Evolutionary conservation across 2,113 vertebrate genomes (phyloP).

Genomic region (Galeopterus variegatus): DNA sequence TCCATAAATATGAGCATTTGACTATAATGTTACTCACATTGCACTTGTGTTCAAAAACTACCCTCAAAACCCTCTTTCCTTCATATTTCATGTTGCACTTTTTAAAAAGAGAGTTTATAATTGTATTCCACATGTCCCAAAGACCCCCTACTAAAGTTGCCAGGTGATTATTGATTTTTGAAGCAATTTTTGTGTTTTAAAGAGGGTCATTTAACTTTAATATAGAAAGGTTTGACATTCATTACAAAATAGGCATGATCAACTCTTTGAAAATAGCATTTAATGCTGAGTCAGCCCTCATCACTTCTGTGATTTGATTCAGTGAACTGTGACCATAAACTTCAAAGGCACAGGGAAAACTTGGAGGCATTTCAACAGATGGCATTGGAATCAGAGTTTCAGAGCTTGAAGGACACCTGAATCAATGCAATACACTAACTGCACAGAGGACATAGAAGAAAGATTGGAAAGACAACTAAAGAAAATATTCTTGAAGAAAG

Average conservation of each 20-base stretch:
- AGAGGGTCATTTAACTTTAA: conserved; percentile 58
- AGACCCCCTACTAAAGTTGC: neutral
- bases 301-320: conserved; percentile 38
- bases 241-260: neutral
- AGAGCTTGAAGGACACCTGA: neutral
- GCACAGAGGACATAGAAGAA: neutral
- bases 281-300: neutral
- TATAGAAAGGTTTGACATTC: conserved; percentile 32
- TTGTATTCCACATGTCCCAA: conserved; percentile 37
- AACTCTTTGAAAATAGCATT: neutral
- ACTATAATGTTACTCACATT: neutral
- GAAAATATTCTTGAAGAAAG: neutral
- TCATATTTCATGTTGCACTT: neutral
- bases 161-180: conserved; percentile 58
- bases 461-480: neutral
- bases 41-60: conserved; percentile 38
- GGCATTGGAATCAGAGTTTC: neutral
- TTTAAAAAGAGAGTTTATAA: neutral
- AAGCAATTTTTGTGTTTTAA: conserved; percentile 66
- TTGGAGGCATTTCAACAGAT: neutral
- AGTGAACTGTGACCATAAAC: conserved; percentile 10
- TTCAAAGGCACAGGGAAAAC: neutral
- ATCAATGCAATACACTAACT: neutral
- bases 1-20: neutral
- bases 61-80: neutral